Evolutionary conservation across 2,888 invertebrate species (phyloP), one percentile per base, ranked within the genome.

Genomic region (Caenorhabditis sp.): DNA sequence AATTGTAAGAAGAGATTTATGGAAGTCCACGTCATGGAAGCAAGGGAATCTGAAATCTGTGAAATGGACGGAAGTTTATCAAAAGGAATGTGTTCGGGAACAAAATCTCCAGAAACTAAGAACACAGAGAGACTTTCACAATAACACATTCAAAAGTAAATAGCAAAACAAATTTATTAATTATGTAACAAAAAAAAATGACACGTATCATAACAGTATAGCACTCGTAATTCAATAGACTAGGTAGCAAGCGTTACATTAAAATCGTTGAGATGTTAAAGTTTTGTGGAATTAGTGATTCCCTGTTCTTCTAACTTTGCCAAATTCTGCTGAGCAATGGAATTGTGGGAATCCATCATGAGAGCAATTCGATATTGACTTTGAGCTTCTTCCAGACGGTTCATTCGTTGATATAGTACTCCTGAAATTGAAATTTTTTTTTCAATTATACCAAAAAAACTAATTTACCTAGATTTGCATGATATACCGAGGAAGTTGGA

Each of bases 391-490:
- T 78, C 60, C 2, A 28, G 47, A 18, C 80, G 78, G 9, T 83
- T 74, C 76, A 80, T 85, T 44, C 84, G 58, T 76, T 87, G 86
- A 20, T 82, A 86, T 1, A 87, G 69, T 8, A 87, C 80, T n/a
- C 86, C 87, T 87, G 53, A 55, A 85, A 61, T 1, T 6, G 15
- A 24, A 9, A 32, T 35, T 28, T 50, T 5, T 40, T 37, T 18
- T 53, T 9, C 22, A 50, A 28, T 53, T n/a, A 3, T 47, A 18
- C 13, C n/a, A 53, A n/a, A n/a, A n/a, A n/a, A n/a, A n/a, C n/a
- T n/a, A n/a, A 9, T 93, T 92, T 93, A 96, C 97, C 97, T 87
- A 98, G 94, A 93, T 98, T 98, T 1, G 96, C 95, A 91, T 95
- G 95, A 93, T 96, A 96, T 69, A 95, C 94, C n/a, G 96, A 95